A percentile compares a stretch with the other conserved stretches of the same genome.
phyloP scores from a whole-genome alignment of 2,113 vertebrate species.

The Xiphias gladius region DNA sequence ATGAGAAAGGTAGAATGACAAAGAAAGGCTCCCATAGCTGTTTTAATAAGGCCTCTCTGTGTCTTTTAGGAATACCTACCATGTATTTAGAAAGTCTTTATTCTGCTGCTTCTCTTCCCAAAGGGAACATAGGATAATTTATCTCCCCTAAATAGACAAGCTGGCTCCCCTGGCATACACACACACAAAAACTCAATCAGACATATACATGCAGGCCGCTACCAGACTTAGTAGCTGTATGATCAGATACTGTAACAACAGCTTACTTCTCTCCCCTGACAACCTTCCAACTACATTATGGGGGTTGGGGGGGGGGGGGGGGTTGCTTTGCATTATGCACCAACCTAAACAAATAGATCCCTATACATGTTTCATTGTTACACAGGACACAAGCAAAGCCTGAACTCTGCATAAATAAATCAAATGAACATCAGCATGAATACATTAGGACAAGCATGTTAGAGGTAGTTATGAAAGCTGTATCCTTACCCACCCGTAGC shows the following conservation, averaged over 20 bases:
- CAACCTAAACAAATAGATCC: conserved; percentile 56
- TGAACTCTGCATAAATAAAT: conserved; percentile 47
- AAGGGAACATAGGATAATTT: conserved; percentile 50
- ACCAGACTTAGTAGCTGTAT: conserved; percentile 46
- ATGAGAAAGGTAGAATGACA: conserved; percentile 3
- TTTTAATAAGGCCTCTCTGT: conserved; percentile 41
- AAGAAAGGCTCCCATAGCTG: not conserved
- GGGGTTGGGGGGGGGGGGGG: conserved; percentile 21
- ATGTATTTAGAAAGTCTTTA: conserved; percentile 57
- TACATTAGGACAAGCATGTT: conserved; percentile 3
- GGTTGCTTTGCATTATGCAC: conserved; percentile 41
- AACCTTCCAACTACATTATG: conserved; percentile 53
- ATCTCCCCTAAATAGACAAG: conserved; percentile 65
- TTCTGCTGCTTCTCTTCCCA: conserved; percentile 42
- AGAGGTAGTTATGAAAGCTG: conserved; percentile 5
- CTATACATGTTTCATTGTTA: conserved; percentile 36
- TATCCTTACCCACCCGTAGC: not conserved
- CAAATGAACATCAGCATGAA: conserved; percentile 35
- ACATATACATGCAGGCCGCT: conserved; percentile 32
- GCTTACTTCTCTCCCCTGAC: conserved; percentile 48
- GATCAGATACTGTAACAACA: conserved; percentile 47
- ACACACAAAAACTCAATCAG: conserved; percentile 15
- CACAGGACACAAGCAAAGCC: conserved; percentile 30
- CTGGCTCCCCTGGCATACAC: conserved; percentile 17
- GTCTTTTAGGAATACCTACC: conserved; percentile 52